These are phyloP conservation scores for Drosophila neotestacea DNA, from an alignment of 2,888 invertebrate genomes.

Conservation along the genomic window DNA sequence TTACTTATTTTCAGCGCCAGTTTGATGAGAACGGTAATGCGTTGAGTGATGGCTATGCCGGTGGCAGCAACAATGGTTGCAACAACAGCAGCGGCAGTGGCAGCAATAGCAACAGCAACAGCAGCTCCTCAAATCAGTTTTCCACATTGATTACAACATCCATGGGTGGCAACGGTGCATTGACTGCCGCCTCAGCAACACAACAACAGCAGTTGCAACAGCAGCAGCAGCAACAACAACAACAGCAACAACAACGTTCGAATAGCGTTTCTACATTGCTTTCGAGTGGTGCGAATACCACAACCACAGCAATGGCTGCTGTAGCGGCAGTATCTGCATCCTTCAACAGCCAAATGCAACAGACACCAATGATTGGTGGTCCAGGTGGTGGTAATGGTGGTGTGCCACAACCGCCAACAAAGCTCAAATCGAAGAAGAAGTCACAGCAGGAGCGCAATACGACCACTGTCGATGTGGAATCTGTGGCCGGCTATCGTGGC, in stretches of 20 bases:
- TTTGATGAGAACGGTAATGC: constrained; percentile 94
- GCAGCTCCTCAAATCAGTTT: constrained; percentile 70
- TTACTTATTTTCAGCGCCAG: constrained; percentile 84
- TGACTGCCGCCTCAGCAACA: constrained; percentile 6
- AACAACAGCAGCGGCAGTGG: constrained; percentile 10
- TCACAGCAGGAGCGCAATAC: constrained; percentile 86
- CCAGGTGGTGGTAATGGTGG: background rate
- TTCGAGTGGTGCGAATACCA: constrained; percentile 53
- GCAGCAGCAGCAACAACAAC: background rate
- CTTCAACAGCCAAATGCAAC: constrained; percentile 61
- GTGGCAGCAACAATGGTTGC: constrained; percentile 22
- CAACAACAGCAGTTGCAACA: constrained; percentile 29
- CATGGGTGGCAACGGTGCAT: constrained; percentile 10
- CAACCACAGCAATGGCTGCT: constrained; percentile 63
- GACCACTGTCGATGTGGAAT: constrained; percentile 86
- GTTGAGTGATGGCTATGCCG: constrained; percentile 83
- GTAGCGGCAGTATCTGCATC: constrained; percentile 67
- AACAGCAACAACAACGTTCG: constrained; percentile 45
- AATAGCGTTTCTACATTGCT: constrained; percentile 64
- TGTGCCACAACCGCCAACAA: constrained; percentile 57
- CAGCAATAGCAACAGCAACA: background rate
- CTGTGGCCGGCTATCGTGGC: constrained; percentile 92
- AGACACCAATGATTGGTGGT: constrained; percentile 29
- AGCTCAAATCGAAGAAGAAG: constrained; percentile 86
- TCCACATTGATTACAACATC: constrained; percentile 83